phyloP scores from a whole-genome alignment of 2,888 invertebrate species.

The Choristoneura rosaceana region DNA sequence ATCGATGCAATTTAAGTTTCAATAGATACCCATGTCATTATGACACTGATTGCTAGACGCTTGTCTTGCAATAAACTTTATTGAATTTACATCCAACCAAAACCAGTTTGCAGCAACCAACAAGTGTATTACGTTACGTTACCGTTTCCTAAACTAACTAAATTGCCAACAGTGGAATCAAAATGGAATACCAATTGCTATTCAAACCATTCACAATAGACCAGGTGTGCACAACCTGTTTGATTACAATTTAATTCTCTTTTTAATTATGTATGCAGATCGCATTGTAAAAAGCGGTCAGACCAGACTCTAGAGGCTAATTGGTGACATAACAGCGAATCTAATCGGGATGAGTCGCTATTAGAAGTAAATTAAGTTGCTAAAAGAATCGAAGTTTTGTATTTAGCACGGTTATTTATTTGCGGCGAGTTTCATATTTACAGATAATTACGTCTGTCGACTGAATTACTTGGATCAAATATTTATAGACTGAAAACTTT shows the following conservation, averaged over 20 bases:
- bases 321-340: conserved; percentile 17
- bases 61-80: background rate
- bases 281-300: conserved; percentile 15
- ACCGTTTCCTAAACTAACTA: conserved; percentile 24
- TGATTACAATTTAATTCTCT: background rate
- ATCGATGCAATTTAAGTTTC: no score
- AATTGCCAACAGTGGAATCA: conserved; percentile 10
- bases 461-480: background rate
- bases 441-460: background rate
- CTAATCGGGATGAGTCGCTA: background rate
- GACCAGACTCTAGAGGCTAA: background rate
- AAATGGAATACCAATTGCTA: conserved; percentile 40
- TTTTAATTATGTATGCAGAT: conserved; percentile 31
- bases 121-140: conserved; percentile 11
- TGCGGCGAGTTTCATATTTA: background rate
- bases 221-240: conserved; percentile 29
- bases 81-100: conserved; percentile 9
- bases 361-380: background rate
- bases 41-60: background rate
- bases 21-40: no score
- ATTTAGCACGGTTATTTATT: conserved; percentile 3
- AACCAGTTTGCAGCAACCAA: conserved; percentile 19
- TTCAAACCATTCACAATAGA: conserved; percentile 37
- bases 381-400: background rate
- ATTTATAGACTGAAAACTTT: background rate